Base-by-base conservation (phyloP, 2,888 invertebrate species). In the Lampropteryx suffumata region DNA sequence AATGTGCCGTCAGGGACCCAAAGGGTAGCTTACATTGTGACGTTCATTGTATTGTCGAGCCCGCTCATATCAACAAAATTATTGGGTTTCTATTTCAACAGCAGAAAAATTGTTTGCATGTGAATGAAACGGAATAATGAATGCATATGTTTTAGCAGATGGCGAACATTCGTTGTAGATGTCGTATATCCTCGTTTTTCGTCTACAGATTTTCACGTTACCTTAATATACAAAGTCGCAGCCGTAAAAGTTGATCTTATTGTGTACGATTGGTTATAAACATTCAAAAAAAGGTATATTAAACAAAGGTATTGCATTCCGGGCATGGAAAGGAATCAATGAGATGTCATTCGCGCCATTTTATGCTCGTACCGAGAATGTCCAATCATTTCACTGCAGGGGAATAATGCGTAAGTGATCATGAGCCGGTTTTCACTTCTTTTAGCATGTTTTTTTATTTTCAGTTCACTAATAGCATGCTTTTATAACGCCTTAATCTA, bases 21-120 rank as follows among this genome's bases (percentile, higher is more conserved):
- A 29, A 71, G 79, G 84, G 82, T 64, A 71, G 85, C 86, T 84
- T 84, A 71, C 71, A 21, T 34, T 35, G 88, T 87, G 80, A 81
- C 78, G 87, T 88, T 85, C 74, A 62, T 72, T 29, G 74, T 72
- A 68, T 68, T 67, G 69, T 73, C 63, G 45, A 65, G 59, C 64
- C 62, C 62, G 52, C 29, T 24, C 35, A 36, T 42, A 1, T 26
- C 30, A 21, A 29, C 12, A 7, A 3, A 12, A 8, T 14, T 3
- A 12, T 46, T 42, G 37, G 35, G 26, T 47, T 33, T 32, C 26
- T 12, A 13, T 43, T 42, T 45, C 21, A 40, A 43, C 14, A 34
- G 17, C 17, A 17, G 17, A 17, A 17, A 21, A 43, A 46, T 50
- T 47, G 50, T 62, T 62, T 69, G 78, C 78, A 78, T 78, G 78